Evolutionary conservation across 2,888 invertebrate genomes (phyloP).

Genomic region (Limnephilus marmoratus): DNA sequence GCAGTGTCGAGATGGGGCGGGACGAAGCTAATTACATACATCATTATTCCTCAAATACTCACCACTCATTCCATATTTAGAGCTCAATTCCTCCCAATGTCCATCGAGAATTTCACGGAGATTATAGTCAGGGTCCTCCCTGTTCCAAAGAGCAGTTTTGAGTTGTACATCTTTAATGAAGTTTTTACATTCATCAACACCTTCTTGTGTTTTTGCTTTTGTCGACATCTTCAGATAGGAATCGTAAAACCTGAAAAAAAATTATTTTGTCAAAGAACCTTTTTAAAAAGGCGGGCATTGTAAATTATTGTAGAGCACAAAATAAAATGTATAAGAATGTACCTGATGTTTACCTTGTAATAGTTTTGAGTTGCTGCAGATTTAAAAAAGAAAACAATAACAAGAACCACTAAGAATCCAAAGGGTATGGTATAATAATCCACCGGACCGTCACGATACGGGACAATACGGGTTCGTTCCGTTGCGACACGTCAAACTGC

Average conservation of each 20-base stretch:
- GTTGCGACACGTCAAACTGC: constrained; percentile 14
- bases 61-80: constrained; percentile 47
- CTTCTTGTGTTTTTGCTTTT: constrained; percentile 16
- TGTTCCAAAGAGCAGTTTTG: constrained; percentile 56
- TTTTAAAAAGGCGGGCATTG: not conserved
- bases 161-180: constrained; percentile 54
- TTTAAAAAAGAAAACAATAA: not conserved
- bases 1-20: no score
- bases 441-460: not conserved
- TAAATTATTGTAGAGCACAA: not conserved
- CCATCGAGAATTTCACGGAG: constrained; percentile 29
- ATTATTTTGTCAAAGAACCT: not conserved
- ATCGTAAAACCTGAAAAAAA: constrained; percentile 3
- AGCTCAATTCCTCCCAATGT: constrained; percentile 48
- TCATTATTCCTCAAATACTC: not conserved
- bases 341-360: not conserved
- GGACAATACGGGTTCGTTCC: not conserved
- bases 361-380: not conserved
- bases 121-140: constrained; percentile 38
- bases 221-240: not conserved
- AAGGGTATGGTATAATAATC: not conserved
- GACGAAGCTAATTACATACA: not conserved
- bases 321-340: not conserved
- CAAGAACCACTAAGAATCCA: not conserved
- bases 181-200: constrained; percentile 38